These are phyloP conservation scores for Lepus timidus DNA, from an alignment of 2,113 vertebrate genomes.

Conservation along the genomic window DNA sequence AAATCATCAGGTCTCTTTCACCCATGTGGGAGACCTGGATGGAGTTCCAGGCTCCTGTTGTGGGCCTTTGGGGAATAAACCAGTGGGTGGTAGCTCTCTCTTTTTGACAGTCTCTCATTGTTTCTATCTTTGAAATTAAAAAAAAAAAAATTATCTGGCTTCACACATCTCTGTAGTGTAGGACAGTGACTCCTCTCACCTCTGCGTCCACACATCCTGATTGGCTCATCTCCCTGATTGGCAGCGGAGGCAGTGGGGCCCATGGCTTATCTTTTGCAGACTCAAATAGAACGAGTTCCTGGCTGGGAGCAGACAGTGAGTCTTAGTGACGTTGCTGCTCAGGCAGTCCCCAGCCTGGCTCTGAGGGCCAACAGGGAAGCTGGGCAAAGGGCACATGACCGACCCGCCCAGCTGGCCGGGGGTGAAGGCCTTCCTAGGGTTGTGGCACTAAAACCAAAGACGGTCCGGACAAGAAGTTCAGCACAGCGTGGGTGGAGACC, in stretches of 20 bases:
- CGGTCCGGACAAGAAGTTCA: background rate
- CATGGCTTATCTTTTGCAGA: background rate
- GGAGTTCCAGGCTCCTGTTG: no score
- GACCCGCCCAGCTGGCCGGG: background rate
- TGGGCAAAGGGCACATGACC: background rate
- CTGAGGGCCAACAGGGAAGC: background rate
- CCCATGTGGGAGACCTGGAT: no score
- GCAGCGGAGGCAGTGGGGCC: background rate
- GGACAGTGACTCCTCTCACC: no score
- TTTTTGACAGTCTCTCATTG: no score
- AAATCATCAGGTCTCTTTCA: no score
- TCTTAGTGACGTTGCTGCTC: background rate
- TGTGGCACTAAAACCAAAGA: background rate
- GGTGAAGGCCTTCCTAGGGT: background rate
- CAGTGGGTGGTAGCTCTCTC: no score
- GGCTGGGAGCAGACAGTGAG: background rate
- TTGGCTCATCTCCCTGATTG: background rate
- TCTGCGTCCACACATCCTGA: background rate
- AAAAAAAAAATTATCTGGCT: no score
- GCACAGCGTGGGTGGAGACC: rapidly evolving
- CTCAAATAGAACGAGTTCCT: background rate
- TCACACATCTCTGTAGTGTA: background rate
- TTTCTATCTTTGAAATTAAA: no score
- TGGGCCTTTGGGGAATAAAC: no score
- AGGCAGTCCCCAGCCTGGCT: background rate